Evolutionary conservation across 2,113 vertebrate genomes (phyloP).

Genomic region (Alexandromys fortis): DNA sequence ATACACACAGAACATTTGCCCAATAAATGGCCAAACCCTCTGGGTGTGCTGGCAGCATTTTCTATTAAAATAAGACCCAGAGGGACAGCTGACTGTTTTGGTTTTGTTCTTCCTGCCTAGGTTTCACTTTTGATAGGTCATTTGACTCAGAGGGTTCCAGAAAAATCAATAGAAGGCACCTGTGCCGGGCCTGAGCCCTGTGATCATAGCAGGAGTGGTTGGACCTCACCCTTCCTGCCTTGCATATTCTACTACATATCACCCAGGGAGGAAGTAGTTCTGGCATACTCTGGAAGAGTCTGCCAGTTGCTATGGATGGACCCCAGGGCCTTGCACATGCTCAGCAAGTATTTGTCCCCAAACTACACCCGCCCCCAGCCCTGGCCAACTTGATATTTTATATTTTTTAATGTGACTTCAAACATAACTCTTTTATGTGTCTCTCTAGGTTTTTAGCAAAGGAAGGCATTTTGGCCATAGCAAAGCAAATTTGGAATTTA

Average conservation of each 20-base stretch:
- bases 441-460: not conserved
- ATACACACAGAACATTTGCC: constrained; percentile 12
- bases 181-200: not conserved
- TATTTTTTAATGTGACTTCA: not conserved
- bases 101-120: not conserved
- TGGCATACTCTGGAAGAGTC: constrained; percentile 6
- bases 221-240: constrained; percentile 32
- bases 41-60: not conserved
- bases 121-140: constrained; percentile 40
- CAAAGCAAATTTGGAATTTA: constrained; percentile 8
- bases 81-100: not conserved
- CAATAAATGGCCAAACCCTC: constrained; percentile 13
- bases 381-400: not conserved
- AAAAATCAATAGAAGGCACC: constrained; percentile 12
- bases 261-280: not conserved
- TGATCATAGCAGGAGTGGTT: not conserved
- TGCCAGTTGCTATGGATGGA: not conserved
- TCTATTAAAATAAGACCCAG: not conserved
- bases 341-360: too few relatives aligned
- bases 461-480: not conserved
- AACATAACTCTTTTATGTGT: not conserved
- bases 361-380: too few relatives aligned
- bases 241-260: not conserved
- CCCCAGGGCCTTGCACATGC: not conserved
- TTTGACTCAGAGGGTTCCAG: not conserved